Base-by-base conservation (phyloP, 2,113 vertebrate genomes). In the Mustela nigripes region DNA sequence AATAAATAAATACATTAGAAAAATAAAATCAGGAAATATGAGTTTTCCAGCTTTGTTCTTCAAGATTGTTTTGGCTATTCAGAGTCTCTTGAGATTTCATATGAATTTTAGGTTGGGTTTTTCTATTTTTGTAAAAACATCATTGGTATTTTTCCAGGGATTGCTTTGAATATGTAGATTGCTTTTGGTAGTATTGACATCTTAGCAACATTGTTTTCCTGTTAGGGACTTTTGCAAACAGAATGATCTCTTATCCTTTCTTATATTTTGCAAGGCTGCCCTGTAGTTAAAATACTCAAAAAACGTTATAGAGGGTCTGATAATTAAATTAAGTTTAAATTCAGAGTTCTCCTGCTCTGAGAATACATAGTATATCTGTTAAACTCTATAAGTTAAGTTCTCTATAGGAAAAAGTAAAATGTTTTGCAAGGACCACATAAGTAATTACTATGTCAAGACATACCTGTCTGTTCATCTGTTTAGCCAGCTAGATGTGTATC, bases 111-210 rank as follows among this genome's bases (percentile, higher is more conserved):
- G 69, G 48, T 15, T 53, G 21, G 2, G 1, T 36, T 95, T 90
- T 78, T 95, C 67, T 76, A 84, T 76, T 84, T 84, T 11, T 84
- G 1, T 33, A 48, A 45, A 91, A 48, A 18, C 9, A 33, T 16
- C 31, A 18, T 90, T 63, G 88, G 67, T 31, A 91, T 91, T 84
- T 78, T 91, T 69, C 67, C 31, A 48, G 48, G 14, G 7, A 48
- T 95, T 85, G 31, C n/a, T 58, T 9, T 84, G 58, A 45, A 22
- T 53, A 33, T 84, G 10, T 58, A 42, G 81, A 67, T 58, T 65
- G 19, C 36, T 95, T 95, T 76, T 56, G 69, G 69, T 89, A 84
- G 48, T 84, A 58, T 67, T 84, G n/a, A 21, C 67, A 76, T 79
- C 48, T 53, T 53, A 95, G n/a, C 12, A 74, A 65, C 36, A 85